Percentiles rank a stretch among this genome's conserved stretches.
These are phyloP conservation scores for Fundulus diaphanus DNA, from an alignment of 2,797 vertebrate genomes.

Conservation along the genomic window DNA sequence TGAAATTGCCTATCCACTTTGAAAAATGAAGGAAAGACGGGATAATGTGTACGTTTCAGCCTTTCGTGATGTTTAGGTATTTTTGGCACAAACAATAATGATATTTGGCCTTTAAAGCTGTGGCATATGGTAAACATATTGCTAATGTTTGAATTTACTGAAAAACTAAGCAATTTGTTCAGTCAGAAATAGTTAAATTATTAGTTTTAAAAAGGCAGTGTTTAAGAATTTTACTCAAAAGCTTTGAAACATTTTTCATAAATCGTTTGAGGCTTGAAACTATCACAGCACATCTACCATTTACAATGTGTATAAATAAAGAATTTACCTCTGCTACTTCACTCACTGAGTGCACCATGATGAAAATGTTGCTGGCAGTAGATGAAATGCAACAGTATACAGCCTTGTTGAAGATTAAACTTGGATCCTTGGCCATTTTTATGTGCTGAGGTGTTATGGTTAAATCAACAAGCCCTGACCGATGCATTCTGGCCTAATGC, in stretches of 20 bases:
- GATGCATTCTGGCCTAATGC: constrained; percentile 62
- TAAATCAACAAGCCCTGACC: constrained; percentile 75
- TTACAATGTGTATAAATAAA: neutral
- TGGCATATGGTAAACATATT: neutral
- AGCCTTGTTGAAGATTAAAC: constrained; percentile 65
- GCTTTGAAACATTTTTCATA: neutral
- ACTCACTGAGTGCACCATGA: constrained; percentile 15
- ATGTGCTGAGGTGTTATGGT: constrained; percentile 67
- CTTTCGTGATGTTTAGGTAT: too few species aligned
- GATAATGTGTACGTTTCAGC: too few species aligned
- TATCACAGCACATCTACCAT: neutral
- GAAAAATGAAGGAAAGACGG: too few species aligned
- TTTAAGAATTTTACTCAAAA: neutral
- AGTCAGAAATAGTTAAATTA: neutral
- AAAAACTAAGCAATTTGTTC: neutral
- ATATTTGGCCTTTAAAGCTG: constrained; percentile 1
- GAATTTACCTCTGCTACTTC: neutral
- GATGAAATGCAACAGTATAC: constrained; percentile 43
- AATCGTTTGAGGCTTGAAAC: neutral
- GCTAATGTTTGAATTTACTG: neutral
- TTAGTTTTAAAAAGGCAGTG: constrained; percentile 3
- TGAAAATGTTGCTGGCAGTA: constrained; percentile 13
- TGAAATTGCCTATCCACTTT: too few species aligned
- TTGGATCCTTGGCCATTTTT: constrained; percentile 59
- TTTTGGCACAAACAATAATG: neutral